Conservation (phyloP, 1,140 invertebrate genomes). For the Apolygus lucorum region DNA sequence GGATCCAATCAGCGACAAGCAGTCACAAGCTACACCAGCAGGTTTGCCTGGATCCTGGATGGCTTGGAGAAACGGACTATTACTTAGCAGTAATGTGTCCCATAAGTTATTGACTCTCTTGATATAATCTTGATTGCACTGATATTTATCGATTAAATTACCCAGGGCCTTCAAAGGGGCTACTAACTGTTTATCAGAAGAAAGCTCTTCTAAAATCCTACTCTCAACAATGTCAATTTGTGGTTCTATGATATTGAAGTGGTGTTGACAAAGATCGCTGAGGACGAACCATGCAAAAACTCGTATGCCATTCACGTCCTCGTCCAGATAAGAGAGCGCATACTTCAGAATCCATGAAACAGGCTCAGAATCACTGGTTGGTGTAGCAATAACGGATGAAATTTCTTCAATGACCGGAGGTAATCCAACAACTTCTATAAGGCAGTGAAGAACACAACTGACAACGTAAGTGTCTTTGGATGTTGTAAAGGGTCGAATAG, state of each 20-base stretch:
- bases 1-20: neutral
- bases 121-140: neutral
- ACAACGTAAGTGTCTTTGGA: neutral
- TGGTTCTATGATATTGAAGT: neutral
- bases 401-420: neutral
- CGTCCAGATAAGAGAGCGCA: neutral
- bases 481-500: neutral
- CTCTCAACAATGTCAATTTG: neutral
- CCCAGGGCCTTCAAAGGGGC: neutral
- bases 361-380: neutral
- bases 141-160: neutral
- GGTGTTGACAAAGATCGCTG: neutral
- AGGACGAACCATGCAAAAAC: neutral
- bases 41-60: neutral
- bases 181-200: neutral
- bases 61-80: neutral
- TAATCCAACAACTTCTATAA: neutral
- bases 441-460: neutral
- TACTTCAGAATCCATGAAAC: slow-evolving; percentile 3
- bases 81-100: neutral
- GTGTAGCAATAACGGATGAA: neutral
- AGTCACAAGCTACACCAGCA: neutral
- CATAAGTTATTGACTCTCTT: neutral
- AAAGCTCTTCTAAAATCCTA: neutral
- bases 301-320: neutral